These are phyloP conservation scores for Drosophila nasuta DNA, from an alignment of 1,140 invertebrate species.

Conservation along the genomic window DNA sequence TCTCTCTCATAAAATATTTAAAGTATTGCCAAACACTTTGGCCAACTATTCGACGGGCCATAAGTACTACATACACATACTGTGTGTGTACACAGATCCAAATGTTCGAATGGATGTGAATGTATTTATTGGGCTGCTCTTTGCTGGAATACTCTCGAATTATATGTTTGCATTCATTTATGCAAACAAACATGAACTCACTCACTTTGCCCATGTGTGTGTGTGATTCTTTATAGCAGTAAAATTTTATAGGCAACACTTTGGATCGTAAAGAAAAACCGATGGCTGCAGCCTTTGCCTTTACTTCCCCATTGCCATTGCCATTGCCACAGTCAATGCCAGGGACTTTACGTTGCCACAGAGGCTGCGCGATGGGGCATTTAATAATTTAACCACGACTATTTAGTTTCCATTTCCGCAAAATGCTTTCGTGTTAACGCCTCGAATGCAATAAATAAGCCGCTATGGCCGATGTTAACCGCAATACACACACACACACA, in stretches of 20 bases:
- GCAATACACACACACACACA: constrained; percentile 29
- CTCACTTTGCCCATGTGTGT: neutral
- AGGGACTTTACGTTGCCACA: neutral
- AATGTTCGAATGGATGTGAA: constrained; percentile 19
- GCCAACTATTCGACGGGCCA: constrained; percentile 27
- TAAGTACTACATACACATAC: constrained; percentile 19
- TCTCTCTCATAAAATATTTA: constrained; percentile 59
- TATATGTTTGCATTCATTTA: constrained; percentile 65
- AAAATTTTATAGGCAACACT: constrained; percentile 68
- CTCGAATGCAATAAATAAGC: constrained; percentile 71
- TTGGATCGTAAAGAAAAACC: constrained; percentile 67
- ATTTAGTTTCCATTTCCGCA: constrained; percentile 73
- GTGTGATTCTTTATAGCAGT: constrained; percentile 38
- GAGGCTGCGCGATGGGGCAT: constrained; percentile 40
- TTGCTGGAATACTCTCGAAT: constrained; percentile 37
- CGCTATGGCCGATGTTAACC: constrained; percentile 58
- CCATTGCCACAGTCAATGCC: neutral
- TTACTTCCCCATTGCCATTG: neutral
- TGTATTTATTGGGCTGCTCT: constrained; percentile 48
- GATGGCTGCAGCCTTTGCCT: constrained; percentile 31
- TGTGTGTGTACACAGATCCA: constrained; percentile 2
- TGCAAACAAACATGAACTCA: constrained; percentile 59
- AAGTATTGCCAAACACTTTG: constrained; percentile 67
- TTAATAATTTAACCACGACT: constrained; percentile 76
- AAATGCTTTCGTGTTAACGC: constrained; percentile 74